Evolutionary conservation across 2,888 invertebrate genomes (phyloP), one percentile per base, ranked within the genome.

Genomic region (Bursaphelenchus okinawaensis): DNA sequence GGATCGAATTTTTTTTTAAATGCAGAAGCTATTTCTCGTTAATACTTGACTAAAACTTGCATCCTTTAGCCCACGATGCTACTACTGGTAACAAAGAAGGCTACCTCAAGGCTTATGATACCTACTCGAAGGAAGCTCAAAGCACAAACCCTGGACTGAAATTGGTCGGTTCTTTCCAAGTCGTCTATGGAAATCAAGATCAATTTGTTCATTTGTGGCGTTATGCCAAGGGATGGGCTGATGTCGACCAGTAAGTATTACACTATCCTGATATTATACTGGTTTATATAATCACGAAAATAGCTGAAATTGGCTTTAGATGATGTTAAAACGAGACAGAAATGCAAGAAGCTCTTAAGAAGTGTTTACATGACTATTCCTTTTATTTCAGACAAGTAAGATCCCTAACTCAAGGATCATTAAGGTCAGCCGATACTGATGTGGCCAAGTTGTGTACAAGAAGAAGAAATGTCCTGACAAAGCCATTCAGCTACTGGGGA

Each of bases 401-500:
- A 9, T 70, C 74, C 9, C 65, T 68, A 26, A 62, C 54, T 6
- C 62, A 76, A 51, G 23, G 63, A 12, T 60, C 66, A 8, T 50
- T 80, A 24, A 68, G 72, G n/a, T 70, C 76, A 0, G 76, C 74
- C 7, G 79, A 78, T 52, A 65, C 69, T 9, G 80, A 78, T 22
- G 66, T 78, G 6, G 77, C 76, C 7, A 55, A 63, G 27, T 63
- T 78, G 7, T 82, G 88, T 90, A 69, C 89, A 90, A 1, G 89
- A 88, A 79, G 88, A 88, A 75, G 87, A 64, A 75, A 83, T 70
- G 72, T 80, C 57, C 93, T 95, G 84, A 86, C 96, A 68, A 86
- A 96, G 70, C 90, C 93, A 24, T 98, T 98, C 85, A 94, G 93
- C 84, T 98, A 93, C 84, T 98, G 98, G 98, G 85, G 85, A 7